Percentiles rank a stretch among this genome's conserved stretches.
These are phyloP conservation scores for Labeo catla DNA, from an alignment of 2,113 vertebrate species.

Conservation along the genomic window DNA sequence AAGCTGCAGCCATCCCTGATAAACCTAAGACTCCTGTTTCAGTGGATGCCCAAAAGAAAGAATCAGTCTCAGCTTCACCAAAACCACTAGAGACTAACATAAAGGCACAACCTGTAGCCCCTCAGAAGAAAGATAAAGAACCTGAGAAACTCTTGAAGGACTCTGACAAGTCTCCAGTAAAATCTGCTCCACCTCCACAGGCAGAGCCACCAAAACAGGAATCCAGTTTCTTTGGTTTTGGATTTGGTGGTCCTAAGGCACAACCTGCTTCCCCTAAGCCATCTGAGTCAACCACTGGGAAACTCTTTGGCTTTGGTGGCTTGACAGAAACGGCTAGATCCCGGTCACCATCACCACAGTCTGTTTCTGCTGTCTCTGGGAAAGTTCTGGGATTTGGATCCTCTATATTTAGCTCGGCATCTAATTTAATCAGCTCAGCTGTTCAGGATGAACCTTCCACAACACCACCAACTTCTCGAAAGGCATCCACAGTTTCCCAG, in stretches of 20 bases:
- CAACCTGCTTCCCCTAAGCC: slow-evolving; percentile 80
- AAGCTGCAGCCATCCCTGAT: neutral
- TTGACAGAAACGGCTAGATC: slow-evolving; percentile 61
- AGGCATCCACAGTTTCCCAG: slow-evolving; percentile 56
- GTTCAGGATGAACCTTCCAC: slow-evolving; percentile 70
- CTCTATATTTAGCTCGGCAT: slow-evolving; percentile 74
- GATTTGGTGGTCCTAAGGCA: slow-evolving; percentile 77
- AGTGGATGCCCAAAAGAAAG: slow-evolving; percentile 62
- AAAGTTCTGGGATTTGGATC: slow-evolving; percentile 77
- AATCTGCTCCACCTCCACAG: slow-evolving; percentile 59
- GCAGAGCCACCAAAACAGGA: slow-evolving; percentile 72
- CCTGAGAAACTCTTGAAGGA: slow-evolving; percentile 42
- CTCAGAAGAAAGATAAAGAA: slow-evolving; percentile 49
- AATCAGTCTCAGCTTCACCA: slow-evolving; percentile 60
- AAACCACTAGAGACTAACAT: slow-evolving; percentile 18
- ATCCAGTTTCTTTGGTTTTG: slow-evolving; percentile 85
- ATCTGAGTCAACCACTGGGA: slow-evolving; percentile 84
- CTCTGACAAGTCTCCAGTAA: slow-evolving; percentile 61
- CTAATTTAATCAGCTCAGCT: slow-evolving; percentile 71
- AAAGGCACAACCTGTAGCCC: neutral
- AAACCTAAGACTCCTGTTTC: neutral
- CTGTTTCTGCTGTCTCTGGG: slow-evolving; percentile 71
- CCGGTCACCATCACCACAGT: slow-evolving; percentile 64
- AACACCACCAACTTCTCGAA: slow-evolving; percentile 70
- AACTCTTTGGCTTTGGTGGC: slow-evolving; percentile 78